Evolutionary conservation across 1,140 invertebrate species (phyloP).

Genomic region (Choristoneura fumiferana): DNA sequence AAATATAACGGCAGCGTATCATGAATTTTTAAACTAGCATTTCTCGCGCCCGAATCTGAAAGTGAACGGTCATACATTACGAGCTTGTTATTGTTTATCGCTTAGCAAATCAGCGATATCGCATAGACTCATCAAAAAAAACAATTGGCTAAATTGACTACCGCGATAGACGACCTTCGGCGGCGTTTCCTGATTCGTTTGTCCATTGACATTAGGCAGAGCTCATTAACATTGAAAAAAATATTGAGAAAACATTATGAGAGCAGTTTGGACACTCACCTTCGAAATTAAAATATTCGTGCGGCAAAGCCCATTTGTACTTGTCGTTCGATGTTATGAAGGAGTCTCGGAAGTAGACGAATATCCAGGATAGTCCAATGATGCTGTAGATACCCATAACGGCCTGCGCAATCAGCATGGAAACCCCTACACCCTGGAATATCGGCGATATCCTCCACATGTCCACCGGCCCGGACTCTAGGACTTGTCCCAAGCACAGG

Average conservation of each 20-base stretch:
- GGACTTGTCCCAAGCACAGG: conserved; percentile 90
- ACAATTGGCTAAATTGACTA: conserved; percentile 29
- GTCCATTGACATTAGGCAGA: conserved; percentile 1
- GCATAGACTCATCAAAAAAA: conserved; percentile 19
- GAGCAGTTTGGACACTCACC: conserved; percentile 65
- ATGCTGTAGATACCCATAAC: conserved; percentile 92
- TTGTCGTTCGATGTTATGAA: conserved; percentile 89
- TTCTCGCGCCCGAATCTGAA: conserved; percentile 50
- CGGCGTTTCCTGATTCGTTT: conserved; percentile 27
- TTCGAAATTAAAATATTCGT: conserved; percentile 80
- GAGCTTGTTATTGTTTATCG: background rate
- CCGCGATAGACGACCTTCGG: conserved; percentile 38
- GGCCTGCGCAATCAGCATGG: conserved; percentile 88
- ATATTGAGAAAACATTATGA: conserved; percentile 12
- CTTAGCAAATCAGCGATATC: background rate
- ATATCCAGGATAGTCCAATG: conserved; percentile 92
- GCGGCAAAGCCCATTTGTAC: conserved; percentile 90
- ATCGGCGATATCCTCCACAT: conserved; percentile 96
- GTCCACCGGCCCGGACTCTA: conserved; percentile 90
- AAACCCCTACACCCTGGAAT: conserved; percentile 92
- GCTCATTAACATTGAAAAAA: background rate
- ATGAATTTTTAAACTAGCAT: conserved; percentile 81
- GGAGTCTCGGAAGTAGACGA: conserved; percentile 92
- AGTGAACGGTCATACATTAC: conserved; percentile 11
- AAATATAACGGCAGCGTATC: conserved; percentile 91